A percentile compares a stretch with the other conserved stretches of the same genome.
Evolutionary conservation across 2,888 invertebrate genomes (phyloP).

Genomic region (Sicus ferrugineus): DNA sequence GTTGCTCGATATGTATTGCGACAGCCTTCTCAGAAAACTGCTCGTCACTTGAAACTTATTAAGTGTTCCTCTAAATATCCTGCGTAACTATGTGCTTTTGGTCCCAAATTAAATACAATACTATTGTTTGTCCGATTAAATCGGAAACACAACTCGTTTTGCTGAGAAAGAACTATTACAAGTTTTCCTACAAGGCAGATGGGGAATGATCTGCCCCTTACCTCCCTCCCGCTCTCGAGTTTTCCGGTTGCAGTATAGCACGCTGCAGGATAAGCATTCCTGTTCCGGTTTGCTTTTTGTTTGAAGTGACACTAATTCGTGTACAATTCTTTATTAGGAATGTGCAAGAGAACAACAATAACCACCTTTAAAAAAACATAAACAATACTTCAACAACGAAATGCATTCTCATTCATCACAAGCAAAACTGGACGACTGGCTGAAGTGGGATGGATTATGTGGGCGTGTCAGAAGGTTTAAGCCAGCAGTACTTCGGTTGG

Average conservation of each 20-base stretch:
- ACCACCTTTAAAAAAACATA: constrained; percentile 35
- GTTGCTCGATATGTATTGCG: no score
- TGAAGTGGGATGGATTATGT: not conserved
- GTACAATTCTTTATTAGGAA: constrained; percentile 48
- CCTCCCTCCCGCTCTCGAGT: not conserved
- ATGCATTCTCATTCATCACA: constrained; percentile 56
- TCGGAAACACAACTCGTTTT: no score
- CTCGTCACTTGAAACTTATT: no score
- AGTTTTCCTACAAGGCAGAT: no score
- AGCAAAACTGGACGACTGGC: constrained; percentile 26
- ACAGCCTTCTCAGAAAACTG: no score
- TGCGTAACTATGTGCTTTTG: no score
- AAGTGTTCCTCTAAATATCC: no score
- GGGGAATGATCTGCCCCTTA: not conserved
- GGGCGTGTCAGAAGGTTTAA: no score
- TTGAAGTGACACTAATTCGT: constrained; percentile 36
- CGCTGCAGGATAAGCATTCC: constrained; percentile 20
- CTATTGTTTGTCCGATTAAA: no score
- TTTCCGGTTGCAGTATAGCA: not conserved
- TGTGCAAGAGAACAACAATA: constrained; percentile 42
- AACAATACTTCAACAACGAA: not conserved
- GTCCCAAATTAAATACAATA: no score
- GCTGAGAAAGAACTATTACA: no score
- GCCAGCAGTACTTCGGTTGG: no score
- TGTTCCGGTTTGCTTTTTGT: constrained; percentile 2